These are phyloP conservation scores for Sebastes hubbsi DNA, from an alignment of 2,797 vertebrate genomes.

Conservation along the genomic window DNA sequence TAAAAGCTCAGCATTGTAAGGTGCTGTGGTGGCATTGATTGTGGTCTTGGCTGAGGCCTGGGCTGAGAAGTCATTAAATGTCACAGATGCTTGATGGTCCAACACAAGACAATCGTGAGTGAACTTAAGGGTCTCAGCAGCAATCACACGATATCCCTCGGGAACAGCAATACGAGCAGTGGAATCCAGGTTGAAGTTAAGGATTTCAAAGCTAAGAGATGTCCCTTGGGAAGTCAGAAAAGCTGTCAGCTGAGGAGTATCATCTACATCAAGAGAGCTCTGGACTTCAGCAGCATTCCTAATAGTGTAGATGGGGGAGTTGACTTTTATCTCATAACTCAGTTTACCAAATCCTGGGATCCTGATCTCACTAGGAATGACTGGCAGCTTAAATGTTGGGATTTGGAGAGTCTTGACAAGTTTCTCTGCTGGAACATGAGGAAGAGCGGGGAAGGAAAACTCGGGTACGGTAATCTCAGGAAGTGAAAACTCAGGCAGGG, in stretches of 20 bases:
- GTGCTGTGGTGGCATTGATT: conserved; percentile 71
- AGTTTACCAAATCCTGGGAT: conserved; percentile 88
- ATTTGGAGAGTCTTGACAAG: conserved; percentile 80
- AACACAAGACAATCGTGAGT: background rate
- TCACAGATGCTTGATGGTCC: conserved; percentile 71
- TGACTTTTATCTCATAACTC: conserved; percentile 80
- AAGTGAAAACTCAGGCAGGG: conserved; percentile 78
- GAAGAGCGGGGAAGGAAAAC: conserved; percentile 82
- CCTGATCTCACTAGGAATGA: conserved; percentile 76
- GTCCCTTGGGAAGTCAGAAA: conserved; percentile 78
- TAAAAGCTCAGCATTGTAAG: conserved; percentile 79
- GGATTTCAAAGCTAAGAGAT: conserved; percentile 75
- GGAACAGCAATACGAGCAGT: conserved; percentile 81
- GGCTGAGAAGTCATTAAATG: conserved; percentile 73
- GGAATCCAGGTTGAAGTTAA: conserved; percentile 84
- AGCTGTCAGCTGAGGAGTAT: conserved; percentile 80
- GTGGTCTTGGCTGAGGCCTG: conserved; percentile 81
- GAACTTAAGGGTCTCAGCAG: conserved; percentile 11
- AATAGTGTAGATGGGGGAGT: conserved; percentile 83
- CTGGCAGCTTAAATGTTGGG: conserved; percentile 86
- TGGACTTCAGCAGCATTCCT: conserved; percentile 79
- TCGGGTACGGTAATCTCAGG: conserved; percentile 82
- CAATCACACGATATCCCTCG: conserved; percentile 69
- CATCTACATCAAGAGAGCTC: conserved; percentile 78
- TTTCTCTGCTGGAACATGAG: conserved; percentile 81